A percentile compares a stretch with the other conserved stretches of the same genome.
Conservation (phyloP, 2,113 vertebrate species). For the Micromys minutus region DNA sequence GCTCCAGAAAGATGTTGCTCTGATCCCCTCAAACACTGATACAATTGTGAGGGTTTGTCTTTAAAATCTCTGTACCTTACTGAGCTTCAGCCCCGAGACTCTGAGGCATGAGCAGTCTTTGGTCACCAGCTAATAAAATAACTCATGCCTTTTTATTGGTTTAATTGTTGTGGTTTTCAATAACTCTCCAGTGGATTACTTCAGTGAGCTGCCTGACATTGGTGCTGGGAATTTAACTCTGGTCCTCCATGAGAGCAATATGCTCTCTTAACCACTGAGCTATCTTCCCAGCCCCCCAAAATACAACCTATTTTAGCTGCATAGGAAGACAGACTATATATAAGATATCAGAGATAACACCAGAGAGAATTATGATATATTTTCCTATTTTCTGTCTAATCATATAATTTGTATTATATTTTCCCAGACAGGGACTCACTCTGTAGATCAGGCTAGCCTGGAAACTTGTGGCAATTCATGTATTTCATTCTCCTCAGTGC, state of each 20-base stretch:
- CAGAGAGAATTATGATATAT: conserved; percentile 8
- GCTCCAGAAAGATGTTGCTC: neutral
- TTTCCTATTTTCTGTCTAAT: conserved; percentile 18
- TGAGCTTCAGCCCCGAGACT: neutral
- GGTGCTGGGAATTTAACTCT: neutral
- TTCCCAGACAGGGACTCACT: neutral
- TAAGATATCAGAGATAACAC: neutral
- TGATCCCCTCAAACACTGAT: neutral
- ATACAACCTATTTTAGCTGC: neutral
- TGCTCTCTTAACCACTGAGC: neutral
- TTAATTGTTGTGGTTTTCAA: neutral
- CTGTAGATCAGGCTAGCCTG: neutral
- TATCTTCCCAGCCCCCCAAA: neutral
- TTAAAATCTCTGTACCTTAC: neutral
- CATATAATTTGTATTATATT: neutral
- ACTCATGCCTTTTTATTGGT: neutral
- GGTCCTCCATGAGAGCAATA: neutral
- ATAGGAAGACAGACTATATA: neutral
- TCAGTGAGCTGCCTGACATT: neutral
- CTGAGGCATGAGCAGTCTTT: neutral
- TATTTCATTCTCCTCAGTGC: neutral
- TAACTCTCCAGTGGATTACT: neutral
- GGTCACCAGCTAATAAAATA: neutral
- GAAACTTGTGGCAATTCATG: neutral
- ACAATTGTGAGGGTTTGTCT: neutral